phyloP scores from a whole-genome alignment of 2,797 vertebrate species.

The Carduelis carduelis region DNA sequence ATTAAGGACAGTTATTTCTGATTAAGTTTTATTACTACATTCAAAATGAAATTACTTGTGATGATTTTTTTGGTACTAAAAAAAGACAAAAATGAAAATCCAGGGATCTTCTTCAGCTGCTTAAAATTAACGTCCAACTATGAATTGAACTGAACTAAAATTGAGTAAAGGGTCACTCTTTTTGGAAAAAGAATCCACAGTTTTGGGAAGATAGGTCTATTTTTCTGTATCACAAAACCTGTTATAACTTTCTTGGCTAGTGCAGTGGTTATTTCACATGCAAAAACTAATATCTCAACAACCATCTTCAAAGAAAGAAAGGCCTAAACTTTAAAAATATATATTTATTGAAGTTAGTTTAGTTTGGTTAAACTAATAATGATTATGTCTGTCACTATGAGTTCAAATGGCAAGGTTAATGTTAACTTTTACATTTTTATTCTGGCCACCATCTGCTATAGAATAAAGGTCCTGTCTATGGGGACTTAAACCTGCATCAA shows the following conservation, averaged over 20 bases:
- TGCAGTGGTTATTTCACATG: not conserved
- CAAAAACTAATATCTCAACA: not conserved
- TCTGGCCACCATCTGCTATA: not conserved
- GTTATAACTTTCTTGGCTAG: not conserved
- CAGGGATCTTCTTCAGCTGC: not conserved
- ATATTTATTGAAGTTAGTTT: not conserved
- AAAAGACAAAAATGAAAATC: slow-evolving; percentile 38
- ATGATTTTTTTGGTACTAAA: not conserved
- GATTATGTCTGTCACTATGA: not conserved
- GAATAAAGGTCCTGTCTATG: not conserved
- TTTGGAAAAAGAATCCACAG: not conserved
- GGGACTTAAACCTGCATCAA: not conserved
- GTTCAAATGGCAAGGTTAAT: not conserved
- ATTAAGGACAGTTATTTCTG: not conserved
- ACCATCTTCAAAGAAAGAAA: not conserved
- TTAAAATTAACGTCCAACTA: not conserved
- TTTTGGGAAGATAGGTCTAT: not conserved
- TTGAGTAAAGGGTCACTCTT: not conserved
- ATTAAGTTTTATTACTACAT: not conserved
- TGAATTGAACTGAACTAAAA: not conserved
- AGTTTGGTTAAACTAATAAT: not conserved
- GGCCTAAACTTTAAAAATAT: not conserved
- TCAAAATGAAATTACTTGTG: not conserved
- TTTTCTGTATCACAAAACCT: not conserved
- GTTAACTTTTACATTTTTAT: not conserved